phyloP scores from a whole-genome alignment of 2,113 vertebrate genomes.

The Hydrochoerus hydrochaeris region DNA sequence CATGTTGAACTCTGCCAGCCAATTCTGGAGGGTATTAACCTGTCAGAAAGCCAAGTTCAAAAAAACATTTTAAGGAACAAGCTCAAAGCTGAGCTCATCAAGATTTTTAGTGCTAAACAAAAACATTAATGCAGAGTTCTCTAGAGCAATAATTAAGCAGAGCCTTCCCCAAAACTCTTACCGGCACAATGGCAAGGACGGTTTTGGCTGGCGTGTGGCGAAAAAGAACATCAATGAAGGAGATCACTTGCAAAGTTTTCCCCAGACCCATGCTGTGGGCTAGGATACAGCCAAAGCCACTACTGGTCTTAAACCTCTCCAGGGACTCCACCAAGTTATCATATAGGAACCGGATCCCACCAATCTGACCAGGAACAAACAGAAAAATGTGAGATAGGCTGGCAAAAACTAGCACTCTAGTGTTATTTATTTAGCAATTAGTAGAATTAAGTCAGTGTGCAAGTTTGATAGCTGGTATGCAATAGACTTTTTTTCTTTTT shows the following conservation, averaged over 20 bases:
- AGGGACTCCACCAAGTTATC: slow-evolving; percentile 98
- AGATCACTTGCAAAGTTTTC: slow-evolving; percentile 98
- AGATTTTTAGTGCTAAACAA: background rate
- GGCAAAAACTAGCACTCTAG: slow-evolving; percentile 31
- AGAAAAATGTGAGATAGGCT: slow-evolving; percentile 61
- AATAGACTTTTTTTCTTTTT: no score
- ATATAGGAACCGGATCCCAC: slow-evolving; percentile 98
- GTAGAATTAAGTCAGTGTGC: slow-evolving; percentile 22
- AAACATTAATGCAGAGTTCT: background rate
- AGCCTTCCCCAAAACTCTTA: slow-evolving; percentile 85
- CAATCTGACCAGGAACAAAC: slow-evolving; percentile 88
- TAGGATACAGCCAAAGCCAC: slow-evolving; percentile 98
- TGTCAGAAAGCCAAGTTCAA: slow-evolving; percentile 79
- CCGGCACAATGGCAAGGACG: slow-evolving; percentile 97
- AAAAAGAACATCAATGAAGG: slow-evolving; percentile 97
- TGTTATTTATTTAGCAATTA: background rate
- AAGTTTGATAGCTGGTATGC: background rate
- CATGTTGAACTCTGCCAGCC: slow-evolving; percentile 98
- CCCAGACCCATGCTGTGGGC: slow-evolving; percentile 99
- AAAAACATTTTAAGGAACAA: slow-evolving; percentile 64
- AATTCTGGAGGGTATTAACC: slow-evolving; percentile 99
- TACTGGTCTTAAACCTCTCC: slow-evolving; percentile 97
- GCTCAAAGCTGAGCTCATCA: background rate
- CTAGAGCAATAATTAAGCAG: background rate
- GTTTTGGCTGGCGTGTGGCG: slow-evolving; percentile 96